These are phyloP conservation scores for Atethmia centrago DNA, from an alignment of 2,888 invertebrate species.

Conservation along the genomic window DNA sequence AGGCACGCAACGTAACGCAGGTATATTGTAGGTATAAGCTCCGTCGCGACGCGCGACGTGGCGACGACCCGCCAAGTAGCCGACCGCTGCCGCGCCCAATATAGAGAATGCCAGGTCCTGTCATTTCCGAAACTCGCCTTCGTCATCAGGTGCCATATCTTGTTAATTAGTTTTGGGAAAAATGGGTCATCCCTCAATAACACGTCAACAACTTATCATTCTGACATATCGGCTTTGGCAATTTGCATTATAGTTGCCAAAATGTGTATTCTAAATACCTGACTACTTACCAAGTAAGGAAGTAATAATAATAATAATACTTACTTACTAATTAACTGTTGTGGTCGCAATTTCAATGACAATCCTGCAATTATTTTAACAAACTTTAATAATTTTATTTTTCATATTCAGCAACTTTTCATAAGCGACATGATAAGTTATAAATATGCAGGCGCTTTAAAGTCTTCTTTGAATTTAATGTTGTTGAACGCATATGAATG, in stretches of 20 bases:
- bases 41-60: constrained; percentile 46
- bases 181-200: constrained; percentile 52
- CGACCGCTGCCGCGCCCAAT: constrained; percentile 47
- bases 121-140: constrained; percentile 25
- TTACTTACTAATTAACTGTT: not conserved
- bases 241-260: constrained; percentile 19
- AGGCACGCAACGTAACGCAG: constrained; percentile 56
- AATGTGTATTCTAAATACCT: not conserved
- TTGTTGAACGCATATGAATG: not conserved
- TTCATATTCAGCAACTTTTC: constrained; percentile 3
- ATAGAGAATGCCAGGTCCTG: constrained; percentile 28
- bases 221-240: constrained; percentile 22
- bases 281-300: not conserved
- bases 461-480: constrained; percentile 1
- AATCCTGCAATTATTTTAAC: constrained; percentile 1
- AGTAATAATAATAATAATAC: too few species aligned
- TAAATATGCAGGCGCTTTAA: constrained; percentile 1
- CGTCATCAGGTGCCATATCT: constrained; percentile 33
- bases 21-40: not conserved
- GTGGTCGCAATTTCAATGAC: not conserved
- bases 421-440: too few species aligned
- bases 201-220: constrained; percentile 37
- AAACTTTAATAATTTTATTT: not conserved
- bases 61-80: constrained; percentile 41
- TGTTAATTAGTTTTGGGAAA: constrained; percentile 52